Conservation (phyloP, 2,888 invertebrate genomes). For the Ectobius pallidus region DNA sequence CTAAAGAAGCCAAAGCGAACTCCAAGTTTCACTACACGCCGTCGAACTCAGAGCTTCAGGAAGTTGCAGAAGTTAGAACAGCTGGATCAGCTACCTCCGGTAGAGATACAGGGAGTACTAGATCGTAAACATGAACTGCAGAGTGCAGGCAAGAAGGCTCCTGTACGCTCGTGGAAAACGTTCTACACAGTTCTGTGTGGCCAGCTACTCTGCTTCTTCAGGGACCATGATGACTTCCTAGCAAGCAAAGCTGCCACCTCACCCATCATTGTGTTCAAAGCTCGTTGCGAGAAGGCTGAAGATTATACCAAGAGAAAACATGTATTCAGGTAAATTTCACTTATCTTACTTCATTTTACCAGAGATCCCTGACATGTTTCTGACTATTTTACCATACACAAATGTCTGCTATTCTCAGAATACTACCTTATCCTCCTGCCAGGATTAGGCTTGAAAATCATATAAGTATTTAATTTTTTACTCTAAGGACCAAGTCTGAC, state of each 20-base stretch:
- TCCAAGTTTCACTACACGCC: constrained; percentile 92
- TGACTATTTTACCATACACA: too few relatives aligned
- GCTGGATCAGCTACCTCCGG: constrained; percentile 74
- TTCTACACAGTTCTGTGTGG: constrained; percentile 96
- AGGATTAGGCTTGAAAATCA: too few relatives aligned
- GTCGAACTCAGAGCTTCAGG: constrained; percentile 86
- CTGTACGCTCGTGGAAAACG: constrained; percentile 94
- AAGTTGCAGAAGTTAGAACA: constrained; percentile 67
- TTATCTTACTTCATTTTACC: too few relatives aligned
- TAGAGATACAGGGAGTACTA: constrained; percentile 87
- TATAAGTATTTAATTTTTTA: too few relatives aligned
- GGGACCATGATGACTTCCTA: constrained; percentile 89
- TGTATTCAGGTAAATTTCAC: constrained; percentile 78
- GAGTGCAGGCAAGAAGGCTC: constrained; percentile 91
- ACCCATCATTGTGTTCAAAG: constrained; percentile 76
- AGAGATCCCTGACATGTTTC: too few relatives aligned
- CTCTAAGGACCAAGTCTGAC: too few relatives aligned
- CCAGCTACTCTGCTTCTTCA: constrained; percentile 96
- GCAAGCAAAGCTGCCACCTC: constrained; percentile 88
- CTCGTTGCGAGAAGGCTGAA: constrained; percentile 82
- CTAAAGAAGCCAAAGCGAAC: constrained; percentile 87
- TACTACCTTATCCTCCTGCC: too few relatives aligned
- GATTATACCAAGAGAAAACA: constrained; percentile 96
- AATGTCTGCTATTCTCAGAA: too few relatives aligned
- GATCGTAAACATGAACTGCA: constrained; percentile 96